A percentile compares a stretch with the other conserved stretches of the same genome.
These are phyloP conservation scores for Drosophila melanocephala DNA, from an alignment of 2,888 invertebrate genomes.

Conservation along the genomic window DNA sequence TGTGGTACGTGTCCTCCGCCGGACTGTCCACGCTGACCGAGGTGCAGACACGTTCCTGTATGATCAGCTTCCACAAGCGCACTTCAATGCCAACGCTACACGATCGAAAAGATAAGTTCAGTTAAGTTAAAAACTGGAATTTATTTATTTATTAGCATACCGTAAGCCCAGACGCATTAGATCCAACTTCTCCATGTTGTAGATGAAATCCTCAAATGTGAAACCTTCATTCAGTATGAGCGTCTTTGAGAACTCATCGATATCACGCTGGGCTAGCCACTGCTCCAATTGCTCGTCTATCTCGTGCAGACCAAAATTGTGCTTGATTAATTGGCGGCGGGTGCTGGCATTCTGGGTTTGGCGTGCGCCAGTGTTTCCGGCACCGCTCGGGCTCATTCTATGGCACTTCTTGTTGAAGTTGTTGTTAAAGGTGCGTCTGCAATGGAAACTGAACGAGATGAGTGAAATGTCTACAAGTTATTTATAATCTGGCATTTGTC, in stretches of 20 bases:
- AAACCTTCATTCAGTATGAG: conserved; percentile 91
- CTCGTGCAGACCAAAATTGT: conserved; percentile 78
- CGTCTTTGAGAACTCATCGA: conserved; percentile 89
- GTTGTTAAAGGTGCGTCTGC: conserved; percentile 65
- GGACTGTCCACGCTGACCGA: conserved; percentile 64
- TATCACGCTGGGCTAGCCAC: conserved; percentile 90
- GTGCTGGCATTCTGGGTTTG: conserved; percentile 44
- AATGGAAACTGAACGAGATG: conserved; percentile 1
- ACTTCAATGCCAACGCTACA: conserved; percentile 90
- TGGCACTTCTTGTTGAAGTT: conserved; percentile 72
- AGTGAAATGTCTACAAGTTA: conserved; percentile 2
- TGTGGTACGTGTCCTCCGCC: conserved; percentile 47
- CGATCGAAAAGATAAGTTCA: neutral
- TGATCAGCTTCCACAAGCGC: conserved; percentile 93
- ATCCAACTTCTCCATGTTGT: conserved; percentile 93
- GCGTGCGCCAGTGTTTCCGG: conserved; percentile 37
- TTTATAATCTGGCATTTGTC: neutral
- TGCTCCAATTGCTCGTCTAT: conserved; percentile 88
- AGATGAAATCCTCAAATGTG: conserved; percentile 91
- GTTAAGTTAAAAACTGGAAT: neutral
- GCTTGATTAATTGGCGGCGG: conserved; percentile 68
- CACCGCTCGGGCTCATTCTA: conserved; percentile 62
- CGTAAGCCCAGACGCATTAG: conserved; percentile 91
- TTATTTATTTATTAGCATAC: conserved; percentile 86
- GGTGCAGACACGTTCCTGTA: conserved; percentile 80